Conservation (phyloP, 2,888 invertebrate species). For the Pardosa pseudoannulata region DNA sequence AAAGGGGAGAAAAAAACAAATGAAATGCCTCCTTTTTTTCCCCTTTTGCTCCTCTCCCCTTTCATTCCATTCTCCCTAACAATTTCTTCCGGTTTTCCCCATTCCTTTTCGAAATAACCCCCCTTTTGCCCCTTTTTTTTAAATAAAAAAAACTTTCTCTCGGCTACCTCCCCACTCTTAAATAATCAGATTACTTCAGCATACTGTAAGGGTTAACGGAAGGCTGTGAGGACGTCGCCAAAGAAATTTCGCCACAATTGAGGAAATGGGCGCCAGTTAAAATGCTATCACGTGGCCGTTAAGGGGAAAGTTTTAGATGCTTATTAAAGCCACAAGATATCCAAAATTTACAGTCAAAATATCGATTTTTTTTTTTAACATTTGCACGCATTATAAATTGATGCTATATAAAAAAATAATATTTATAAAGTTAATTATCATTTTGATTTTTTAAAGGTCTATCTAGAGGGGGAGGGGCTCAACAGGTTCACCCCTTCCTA, state of each 20-base stretch:
- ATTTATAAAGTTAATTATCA: too few relatives aligned
- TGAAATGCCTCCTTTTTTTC: conserved; percentile 17
- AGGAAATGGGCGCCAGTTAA: too few relatives aligned
- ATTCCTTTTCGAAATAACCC: background rate
- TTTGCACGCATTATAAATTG: too few relatives aligned
- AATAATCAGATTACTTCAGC: conserved; percentile 66
- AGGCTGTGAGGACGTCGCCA: background rate
- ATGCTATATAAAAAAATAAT: too few relatives aligned
- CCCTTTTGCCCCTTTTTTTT: background rate
- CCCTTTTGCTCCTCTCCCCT: conserved; percentile 19
- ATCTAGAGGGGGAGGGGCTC: too few relatives aligned
- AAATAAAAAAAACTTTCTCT: conserved; percentile 53
- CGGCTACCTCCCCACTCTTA: conserved; percentile 35
- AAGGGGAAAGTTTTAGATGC: too few relatives aligned
- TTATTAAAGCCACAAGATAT: too few relatives aligned
- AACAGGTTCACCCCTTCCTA: too few relatives aligned
- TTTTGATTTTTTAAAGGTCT: too few relatives aligned
- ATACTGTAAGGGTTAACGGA: conserved; percentile 37
- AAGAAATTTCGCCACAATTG: background rate
- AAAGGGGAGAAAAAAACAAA: conserved; percentile 47
- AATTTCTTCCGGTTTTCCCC: conserved; percentile 58
- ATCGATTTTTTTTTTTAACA: too few relatives aligned
- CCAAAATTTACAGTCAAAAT: too few relatives aligned
- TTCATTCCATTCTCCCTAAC: conserved; percentile 40
- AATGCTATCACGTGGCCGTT: too few relatives aligned